A percentile compares a stretch with the other conserved stretches of the same genome.
phyloP scores from a whole-genome alignment of 2,888 invertebrate genomes.

The Polyommatus icarus region DNA sequence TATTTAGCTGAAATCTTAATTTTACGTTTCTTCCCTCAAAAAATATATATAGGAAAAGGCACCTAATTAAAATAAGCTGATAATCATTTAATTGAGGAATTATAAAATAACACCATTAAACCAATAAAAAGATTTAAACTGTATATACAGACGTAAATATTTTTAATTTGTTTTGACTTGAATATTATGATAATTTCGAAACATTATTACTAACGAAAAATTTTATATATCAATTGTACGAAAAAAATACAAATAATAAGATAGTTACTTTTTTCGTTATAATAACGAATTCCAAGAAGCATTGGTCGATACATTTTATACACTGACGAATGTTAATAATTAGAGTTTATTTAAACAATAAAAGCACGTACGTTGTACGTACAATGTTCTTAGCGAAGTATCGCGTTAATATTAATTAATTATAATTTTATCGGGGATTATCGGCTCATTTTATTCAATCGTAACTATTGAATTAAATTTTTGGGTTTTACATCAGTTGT shows the following conservation, averaged over 20 bases:
- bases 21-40: not conserved
- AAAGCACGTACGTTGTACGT: not conserved
- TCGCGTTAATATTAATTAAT: conserved; percentile 3
- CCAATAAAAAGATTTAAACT: too few relatives aligned
- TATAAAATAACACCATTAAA: too few relatives aligned
- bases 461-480: not conserved
- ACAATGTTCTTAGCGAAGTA: not conserved
- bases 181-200: not conserved
- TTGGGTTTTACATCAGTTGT: not conserved
- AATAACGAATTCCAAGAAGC: not conserved
- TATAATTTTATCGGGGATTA: not conserved
- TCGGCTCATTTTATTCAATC: not conserved
- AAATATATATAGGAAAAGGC: too few relatives aligned
- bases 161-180: too few relatives aligned
- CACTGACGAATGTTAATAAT: not conserved
- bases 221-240: not conserved
- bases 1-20: not conserved
- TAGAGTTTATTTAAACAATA: not conserved
- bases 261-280: not conserved
- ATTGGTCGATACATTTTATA: not conserved
- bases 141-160: too few relatives aligned
- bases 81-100: too few relatives aligned
- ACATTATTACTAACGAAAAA: not conserved
- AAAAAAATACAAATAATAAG: not conserved
- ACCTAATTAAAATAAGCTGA: too few relatives aligned